Conservation (phyloP, 2,113 vertebrate species). For the Gorilla gorilla region DNA sequence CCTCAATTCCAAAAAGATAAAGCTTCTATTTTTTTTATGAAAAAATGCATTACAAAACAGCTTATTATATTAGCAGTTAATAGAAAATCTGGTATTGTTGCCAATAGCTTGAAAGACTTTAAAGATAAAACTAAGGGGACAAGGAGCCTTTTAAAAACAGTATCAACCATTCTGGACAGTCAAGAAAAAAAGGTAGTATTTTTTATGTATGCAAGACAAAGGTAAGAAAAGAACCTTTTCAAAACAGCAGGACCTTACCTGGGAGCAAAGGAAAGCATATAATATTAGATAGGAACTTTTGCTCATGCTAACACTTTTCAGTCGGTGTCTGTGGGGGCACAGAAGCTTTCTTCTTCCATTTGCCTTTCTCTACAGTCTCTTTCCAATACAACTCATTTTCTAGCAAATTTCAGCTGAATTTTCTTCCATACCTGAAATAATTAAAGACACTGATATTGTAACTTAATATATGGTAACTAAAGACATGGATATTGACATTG, state of each 20-base stretch:
- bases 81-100: not conserved
- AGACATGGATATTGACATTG: not conserved
- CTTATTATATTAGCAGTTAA: not conserved
- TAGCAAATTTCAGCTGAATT: not conserved
- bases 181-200: not conserved
- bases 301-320: not conserved
- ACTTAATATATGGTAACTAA: not conserved
- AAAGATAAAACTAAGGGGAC: not conserved
- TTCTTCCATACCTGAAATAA: not conserved
- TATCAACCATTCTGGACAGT: not conserved
- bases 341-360: not conserved
- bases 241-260: not conserved
- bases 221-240: not conserved
- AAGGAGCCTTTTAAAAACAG: not conserved
- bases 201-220: not conserved
- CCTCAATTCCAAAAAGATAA: not conserved
- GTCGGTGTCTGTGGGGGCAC: too few species aligned
- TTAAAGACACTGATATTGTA: not conserved
- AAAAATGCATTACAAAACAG: not conserved
- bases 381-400: not conserved
- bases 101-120: not conserved
- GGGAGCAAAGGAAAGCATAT: not conserved
- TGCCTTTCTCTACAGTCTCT: not conserved
- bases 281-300: not conserved
- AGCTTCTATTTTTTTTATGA: not conserved